Evolutionary conservation across 2,113 vertebrate species (phyloP).

Genomic region (Amia ocellicauda): DNA sequence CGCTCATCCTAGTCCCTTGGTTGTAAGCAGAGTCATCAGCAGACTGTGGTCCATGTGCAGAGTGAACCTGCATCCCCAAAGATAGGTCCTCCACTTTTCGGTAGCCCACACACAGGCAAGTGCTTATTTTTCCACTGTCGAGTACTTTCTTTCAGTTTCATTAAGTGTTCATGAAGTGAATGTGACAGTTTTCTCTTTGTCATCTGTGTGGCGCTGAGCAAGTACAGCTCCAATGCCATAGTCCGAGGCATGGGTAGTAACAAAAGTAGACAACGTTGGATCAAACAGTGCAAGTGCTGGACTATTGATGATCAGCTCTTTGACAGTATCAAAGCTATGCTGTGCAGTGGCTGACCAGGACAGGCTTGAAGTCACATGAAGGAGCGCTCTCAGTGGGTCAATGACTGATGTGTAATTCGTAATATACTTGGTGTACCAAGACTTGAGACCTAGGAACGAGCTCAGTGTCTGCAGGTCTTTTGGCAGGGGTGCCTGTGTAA

Average conservation of each 20-base stretch:
- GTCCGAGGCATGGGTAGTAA: constrained; percentile 13
- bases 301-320: background rate
- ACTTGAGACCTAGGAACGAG: too few relatives aligned
- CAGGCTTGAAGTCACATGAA: too few relatives aligned
- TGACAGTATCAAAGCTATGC: too few relatives aligned
- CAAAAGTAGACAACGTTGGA: background rate
- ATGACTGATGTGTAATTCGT: constrained; percentile 4
- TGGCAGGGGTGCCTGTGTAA: too few relatives aligned
- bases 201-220: constrained; percentile 1
- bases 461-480: too few relatives aligned
- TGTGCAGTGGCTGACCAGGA: too few relatives aligned
- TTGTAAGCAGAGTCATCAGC: constrained; percentile 8
- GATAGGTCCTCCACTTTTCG: constrained; percentile 14
- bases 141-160: background rate
- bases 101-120: background rate
- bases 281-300: constrained; percentile 12
- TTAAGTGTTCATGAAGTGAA: constrained; percentile 12
- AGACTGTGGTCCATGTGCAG: constrained; percentile 9
- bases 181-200: constrained; percentile 15
- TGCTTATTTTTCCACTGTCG: background rate
- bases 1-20: constrained; percentile 16
- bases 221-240: constrained; percentile 5
- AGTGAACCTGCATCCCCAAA: constrained; percentile 1
- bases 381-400: background rate
- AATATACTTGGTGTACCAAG: constrained; percentile 2